Base-by-base conservation (phyloP, 2,797 vertebrate species). In the Lithobates sylvaticus region DNA sequence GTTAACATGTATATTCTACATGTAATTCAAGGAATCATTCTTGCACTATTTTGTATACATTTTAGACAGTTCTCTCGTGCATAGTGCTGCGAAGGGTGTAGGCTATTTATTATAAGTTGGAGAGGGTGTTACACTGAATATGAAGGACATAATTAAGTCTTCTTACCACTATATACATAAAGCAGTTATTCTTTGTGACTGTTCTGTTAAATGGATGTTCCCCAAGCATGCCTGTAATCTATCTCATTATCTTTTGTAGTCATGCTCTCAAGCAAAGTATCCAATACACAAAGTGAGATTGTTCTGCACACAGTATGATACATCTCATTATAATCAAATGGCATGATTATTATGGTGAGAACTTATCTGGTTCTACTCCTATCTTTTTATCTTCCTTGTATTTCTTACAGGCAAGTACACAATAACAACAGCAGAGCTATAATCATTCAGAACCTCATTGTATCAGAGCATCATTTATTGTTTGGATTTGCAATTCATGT, bases 301-400 rank as follows among this genome's bases (percentile, higher is more conserved):
- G 54, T 67, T 77, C n/a, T 78, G 36, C 18, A 78, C 82, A 26
- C 23, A 23, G 23, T 44, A 69, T 58, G 68, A 78, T 79, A 79
- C 50, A 73, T 85, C 50, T 70, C 69, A 76, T 84, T 84, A 70
- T 71, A 79, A 32, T 64, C 76, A 73, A 78, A 85, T 64, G 27
- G 10, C 71, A 73, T 27, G 23, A 78, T 78, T 71, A 84, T 78
- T 58, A 36, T 64, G 77, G 68, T 21, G 21, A 73, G 21, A 79
- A 78, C 83, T 79, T 71, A 72, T 67, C 74, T 26, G 1, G 68
- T 73, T 72, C 42, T 65, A 84, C 26, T 47, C 58, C 26, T 77
- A 34, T 78, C 34, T 71, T 15, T 61, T 71, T 42, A 72, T 78
- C 75, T 71, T 23, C 67, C 18, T 71, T 84, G n/a, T 71, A 54